These are phyloP conservation scores for Carcinoscorpius rotundicauda DNA, from an alignment of 1,140 invertebrate genomes.

Conservation along the genomic window DNA sequence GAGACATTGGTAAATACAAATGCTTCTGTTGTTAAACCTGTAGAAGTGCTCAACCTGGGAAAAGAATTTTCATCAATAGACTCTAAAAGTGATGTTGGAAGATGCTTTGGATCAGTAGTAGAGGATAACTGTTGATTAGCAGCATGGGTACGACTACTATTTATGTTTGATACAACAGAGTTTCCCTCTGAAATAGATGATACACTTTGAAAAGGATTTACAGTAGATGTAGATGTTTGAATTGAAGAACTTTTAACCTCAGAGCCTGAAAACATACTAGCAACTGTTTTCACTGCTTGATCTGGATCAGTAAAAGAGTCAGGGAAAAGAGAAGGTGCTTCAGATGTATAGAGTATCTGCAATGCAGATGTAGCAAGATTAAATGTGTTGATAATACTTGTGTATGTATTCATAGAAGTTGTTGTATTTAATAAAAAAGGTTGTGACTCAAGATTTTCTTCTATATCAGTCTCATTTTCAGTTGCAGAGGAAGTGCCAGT, in stretches of 20 bases:
- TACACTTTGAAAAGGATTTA: too few relatives aligned
- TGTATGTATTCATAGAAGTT: slow-evolving; percentile 28
- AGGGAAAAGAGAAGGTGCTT: too few relatives aligned
- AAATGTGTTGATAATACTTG: slow-evolving; percentile 27
- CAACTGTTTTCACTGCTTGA: too few relatives aligned
- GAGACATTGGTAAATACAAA: slow-evolving; percentile 1
- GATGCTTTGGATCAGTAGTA: slow-evolving; percentile 2
- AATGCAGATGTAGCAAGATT: slow-evolving; percentile 10
- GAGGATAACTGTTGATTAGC: slow-evolving; percentile 10
- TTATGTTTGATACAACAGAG: slow-evolving; percentile 17
- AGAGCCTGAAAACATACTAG: too few relatives aligned
- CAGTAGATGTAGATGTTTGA: too few relatives aligned
- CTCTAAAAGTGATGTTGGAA: slow-evolving; percentile 8
- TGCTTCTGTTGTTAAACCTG: not conserved
- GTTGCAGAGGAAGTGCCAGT: not conserved
- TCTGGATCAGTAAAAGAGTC: too few relatives aligned
- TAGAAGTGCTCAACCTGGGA: not conserved
- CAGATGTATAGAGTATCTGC: too few relatives aligned
- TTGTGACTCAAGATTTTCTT: slow-evolving; percentile 12
- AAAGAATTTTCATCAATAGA: too few relatives aligned
- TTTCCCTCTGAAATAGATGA: slow-evolving; percentile 1
- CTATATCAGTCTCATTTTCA: slow-evolving; percentile 5
- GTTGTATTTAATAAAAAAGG: slow-evolving; percentile 28
- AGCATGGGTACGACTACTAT: slow-evolving; percentile 23
- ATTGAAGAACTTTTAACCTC: too few relatives aligned